A percentile compares a stretch with the other conserved stretches of the same genome.
Evolutionary conservation across 2,797 vertebrate genomes (phyloP).

Genomic region (Myotis myotis): DNA sequence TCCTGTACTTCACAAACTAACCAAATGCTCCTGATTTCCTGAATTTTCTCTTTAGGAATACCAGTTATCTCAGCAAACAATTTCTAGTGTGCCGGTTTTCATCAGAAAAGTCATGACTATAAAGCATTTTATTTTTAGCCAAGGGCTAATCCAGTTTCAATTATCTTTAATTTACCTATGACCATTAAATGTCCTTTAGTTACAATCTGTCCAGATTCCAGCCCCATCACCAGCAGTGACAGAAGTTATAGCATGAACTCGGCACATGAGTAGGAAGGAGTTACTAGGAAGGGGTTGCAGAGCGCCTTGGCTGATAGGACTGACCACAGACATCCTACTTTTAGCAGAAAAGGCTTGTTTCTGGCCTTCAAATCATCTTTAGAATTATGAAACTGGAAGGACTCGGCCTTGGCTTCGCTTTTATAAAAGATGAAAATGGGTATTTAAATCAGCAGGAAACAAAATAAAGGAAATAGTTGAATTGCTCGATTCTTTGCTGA

Average conservation of each 20-base stretch:
- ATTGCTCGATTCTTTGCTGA: slow-evolving; percentile 46
- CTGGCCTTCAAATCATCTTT: background rate
- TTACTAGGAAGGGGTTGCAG: background rate
- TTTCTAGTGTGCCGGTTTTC: slow-evolving; percentile 28
- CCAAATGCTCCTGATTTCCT: slow-evolving; percentile 23
- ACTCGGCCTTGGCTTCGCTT: slow-evolving; percentile 3
- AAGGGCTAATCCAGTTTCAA: background rate
- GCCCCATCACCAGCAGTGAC: background rate
- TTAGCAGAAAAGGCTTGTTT: background rate
- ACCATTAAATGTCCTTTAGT: background rate
- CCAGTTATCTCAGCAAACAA: slow-evolving; percentile 22
- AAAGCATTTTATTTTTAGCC: slow-evolving; percentile 47
- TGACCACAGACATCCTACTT: background rate
- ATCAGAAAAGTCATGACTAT: background rate
- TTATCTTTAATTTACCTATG: slow-evolving; percentile 5
- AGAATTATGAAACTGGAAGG: slow-evolving; percentile 34
- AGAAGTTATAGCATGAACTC: accelerated
- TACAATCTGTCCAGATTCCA: background rate
- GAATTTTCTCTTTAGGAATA: slow-evolving; percentile 18
- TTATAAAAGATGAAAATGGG: slow-evolving; percentile 39
- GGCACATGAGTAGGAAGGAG: background rate
- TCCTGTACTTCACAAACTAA: background rate
- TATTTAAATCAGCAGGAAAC: slow-evolving; percentile 50
- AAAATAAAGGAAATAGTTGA: slow-evolving; percentile 34
- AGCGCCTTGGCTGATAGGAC: background rate